Conservation (phyloP, 2,888 invertebrate species). For the Xylota sylvarum region DNA sequence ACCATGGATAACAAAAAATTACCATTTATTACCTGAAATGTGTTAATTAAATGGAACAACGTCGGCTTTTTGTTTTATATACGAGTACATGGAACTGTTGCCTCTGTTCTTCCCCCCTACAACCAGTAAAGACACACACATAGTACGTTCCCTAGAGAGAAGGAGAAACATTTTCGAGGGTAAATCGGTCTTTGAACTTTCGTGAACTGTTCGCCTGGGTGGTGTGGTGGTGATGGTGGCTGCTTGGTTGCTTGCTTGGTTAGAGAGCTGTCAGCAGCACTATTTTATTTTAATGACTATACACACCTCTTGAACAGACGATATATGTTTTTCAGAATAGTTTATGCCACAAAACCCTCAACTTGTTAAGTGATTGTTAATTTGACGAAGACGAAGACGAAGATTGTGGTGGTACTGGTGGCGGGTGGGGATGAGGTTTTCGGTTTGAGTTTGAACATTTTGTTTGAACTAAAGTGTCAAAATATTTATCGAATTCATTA, state of each 20-base stretch:
- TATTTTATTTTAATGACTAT: conserved; percentile 61
- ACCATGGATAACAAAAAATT: conserved; percentile 1
- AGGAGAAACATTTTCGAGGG: conserved; percentile 18
- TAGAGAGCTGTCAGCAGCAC: conserved; percentile 41
- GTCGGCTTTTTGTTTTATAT: conserved; percentile 18
- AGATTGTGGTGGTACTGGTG: not conserved
- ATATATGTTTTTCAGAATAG: conserved; percentile 11
- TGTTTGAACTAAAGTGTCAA: conserved; percentile 47
- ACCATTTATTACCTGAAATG: conserved; percentile 29
- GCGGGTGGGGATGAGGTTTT: not conserved
- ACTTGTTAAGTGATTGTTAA: conserved; percentile 62
- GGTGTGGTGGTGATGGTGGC: conserved; percentile 12
- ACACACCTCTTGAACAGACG: not conserved
- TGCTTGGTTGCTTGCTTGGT: conserved; percentile 5
- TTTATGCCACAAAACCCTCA: conserved; percentile 31
- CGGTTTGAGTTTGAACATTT: not conserved
- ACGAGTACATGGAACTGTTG: not conserved
- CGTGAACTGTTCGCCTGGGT: conserved; percentile 11
- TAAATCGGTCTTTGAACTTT: conserved; percentile 69
- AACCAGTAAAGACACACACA: not conserved
- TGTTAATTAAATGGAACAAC: conserved; percentile 52
- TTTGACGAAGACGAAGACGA: conserved; percentile 27
- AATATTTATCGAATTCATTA: conserved; percentile 62
- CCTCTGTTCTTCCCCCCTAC: not conserved
- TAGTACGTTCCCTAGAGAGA: not conserved